Percentiles rank a stretch among this genome's conserved stretches.
These are phyloP conservation scores for Pholis gunnellus DNA, from an alignment of 2,113 vertebrate genomes.

Conservation along the genomic window DNA sequence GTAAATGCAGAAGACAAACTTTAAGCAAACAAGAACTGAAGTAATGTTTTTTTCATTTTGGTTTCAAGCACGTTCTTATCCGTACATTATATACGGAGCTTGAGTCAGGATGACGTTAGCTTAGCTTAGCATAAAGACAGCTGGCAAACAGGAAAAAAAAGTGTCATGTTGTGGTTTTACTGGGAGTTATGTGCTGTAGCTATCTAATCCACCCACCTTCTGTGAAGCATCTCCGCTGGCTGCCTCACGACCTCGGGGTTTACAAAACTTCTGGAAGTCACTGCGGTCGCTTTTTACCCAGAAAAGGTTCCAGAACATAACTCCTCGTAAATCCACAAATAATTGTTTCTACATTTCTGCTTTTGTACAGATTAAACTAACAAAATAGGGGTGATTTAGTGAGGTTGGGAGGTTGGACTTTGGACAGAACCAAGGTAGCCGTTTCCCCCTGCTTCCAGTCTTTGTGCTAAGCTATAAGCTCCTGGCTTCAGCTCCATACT, in stretches of 20 bases:
- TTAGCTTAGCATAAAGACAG: no score
- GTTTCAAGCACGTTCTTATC: no score
- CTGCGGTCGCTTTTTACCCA: background rate
- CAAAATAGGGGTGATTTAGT: background rate
- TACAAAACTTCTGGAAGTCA: background rate
- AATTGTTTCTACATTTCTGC: background rate
- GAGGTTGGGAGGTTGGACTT: background rate
- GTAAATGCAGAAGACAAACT: background rate
- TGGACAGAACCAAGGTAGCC: background rate
- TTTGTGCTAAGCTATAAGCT: background rate
- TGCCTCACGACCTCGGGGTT: background rate
- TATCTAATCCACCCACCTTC: background rate
- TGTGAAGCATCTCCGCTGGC: background rate
- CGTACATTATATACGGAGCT: no score
- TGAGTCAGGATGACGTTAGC: background rate
- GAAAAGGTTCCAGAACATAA: background rate
- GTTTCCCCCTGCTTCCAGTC: background rate
- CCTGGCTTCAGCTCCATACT: background rate
- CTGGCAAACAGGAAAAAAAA: no score
- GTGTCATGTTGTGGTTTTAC: background rate
- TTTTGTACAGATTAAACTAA: background rate
- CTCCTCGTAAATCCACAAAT: background rate
- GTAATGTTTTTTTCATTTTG: no score
- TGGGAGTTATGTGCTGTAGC: background rate
- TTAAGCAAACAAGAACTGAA: no score